phyloP scores from a whole-genome alignment of 2,888 invertebrate genomes.

The Trissonchulus sp. region DNA sequence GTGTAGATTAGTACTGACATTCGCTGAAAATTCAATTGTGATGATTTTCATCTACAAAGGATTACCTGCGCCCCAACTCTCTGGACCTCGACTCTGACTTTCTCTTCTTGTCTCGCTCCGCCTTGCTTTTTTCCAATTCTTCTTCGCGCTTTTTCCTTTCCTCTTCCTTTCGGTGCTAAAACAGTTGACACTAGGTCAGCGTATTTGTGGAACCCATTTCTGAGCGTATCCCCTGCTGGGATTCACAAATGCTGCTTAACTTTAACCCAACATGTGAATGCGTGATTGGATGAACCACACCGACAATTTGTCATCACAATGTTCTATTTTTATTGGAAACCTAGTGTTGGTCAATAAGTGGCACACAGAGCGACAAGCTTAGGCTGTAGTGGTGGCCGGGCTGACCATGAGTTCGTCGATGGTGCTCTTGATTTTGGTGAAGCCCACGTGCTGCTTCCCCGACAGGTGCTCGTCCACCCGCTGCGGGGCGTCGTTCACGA shows the following conservation, averaged over 20 bases:
- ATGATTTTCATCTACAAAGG: no score
- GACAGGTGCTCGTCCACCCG: slow-evolving; percentile 94
- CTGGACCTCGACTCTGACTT: neutral
- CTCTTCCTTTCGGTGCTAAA: slow-evolving; percentile 27
- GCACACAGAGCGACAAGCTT: no score
- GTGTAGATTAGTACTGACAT: no score
- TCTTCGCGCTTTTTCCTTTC: slow-evolving; percentile 23
- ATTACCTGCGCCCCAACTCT: no score
- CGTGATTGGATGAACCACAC: neutral
- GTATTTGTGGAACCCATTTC: no score
- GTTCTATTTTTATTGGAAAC: no score
- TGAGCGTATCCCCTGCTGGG: no score
- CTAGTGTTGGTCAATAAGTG: no score
- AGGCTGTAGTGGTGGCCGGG: no score
- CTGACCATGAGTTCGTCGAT: slow-evolving; percentile 36
- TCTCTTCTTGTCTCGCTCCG: slow-evolving; percentile 27
- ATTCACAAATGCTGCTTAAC: no score
- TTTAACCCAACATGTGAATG: neutral
- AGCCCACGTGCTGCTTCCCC: slow-evolving; percentile 97
- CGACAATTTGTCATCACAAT: neutral
- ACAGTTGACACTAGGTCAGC: neutral
- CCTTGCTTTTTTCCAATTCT: slow-evolving; percentile 20
- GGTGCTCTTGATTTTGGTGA: slow-evolving; percentile 60
- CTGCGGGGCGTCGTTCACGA: slow-evolving; percentile 95
- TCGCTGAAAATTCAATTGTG: no score